These are phyloP conservation scores for Pagetopsis macropterus DNA, from an alignment of 2,797 vertebrate genomes.

Conservation along the genomic window DNA sequence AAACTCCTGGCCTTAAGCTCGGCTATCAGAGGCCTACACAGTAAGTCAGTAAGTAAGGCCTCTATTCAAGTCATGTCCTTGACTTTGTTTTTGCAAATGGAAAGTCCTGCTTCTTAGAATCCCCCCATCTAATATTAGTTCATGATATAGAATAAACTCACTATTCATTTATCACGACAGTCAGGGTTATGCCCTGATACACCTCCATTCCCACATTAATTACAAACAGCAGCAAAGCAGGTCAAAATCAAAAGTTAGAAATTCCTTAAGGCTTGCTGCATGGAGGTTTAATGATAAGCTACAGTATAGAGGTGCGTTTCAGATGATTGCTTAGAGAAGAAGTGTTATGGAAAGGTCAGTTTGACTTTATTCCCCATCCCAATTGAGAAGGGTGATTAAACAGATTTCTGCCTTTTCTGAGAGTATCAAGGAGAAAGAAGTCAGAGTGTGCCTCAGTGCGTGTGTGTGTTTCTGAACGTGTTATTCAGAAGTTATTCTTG, in stretches of 20 bases:
- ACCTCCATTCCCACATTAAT: constrained; percentile 6
- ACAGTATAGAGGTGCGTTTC: constrained; percentile 2
- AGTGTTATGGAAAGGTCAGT: constrained; percentile 26
- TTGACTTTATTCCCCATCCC: constrained; percentile 8
- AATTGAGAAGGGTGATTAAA: constrained; percentile 29
- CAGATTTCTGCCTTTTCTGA: constrained; percentile 15
- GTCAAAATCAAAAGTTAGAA: constrained; percentile 1
- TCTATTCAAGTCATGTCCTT: not conserved
- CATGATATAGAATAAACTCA: not conserved
- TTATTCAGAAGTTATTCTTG: not conserved
- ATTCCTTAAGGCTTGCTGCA: constrained; percentile 3
- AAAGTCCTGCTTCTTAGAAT: not conserved
- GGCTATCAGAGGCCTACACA: constrained; percentile 6
- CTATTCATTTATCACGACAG: constrained; percentile 5
- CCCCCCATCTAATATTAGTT: not conserved
- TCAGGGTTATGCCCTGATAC: not conserved
- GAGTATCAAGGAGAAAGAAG: constrained; percentile 26
- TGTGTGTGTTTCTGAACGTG: constrained; percentile 3
- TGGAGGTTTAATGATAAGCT: constrained; percentile 20
- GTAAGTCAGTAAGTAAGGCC: constrained; percentile 5
- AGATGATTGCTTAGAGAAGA: constrained; percentile 3
- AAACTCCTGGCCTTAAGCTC: constrained; percentile 23
- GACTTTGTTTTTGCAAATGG: not conserved
- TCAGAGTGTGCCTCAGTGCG: not conserved
- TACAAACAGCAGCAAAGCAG: constrained; percentile 5